Base-by-base conservation (phyloP, 2,888 invertebrate species). In the Tuberolachnus salignus region DNA sequence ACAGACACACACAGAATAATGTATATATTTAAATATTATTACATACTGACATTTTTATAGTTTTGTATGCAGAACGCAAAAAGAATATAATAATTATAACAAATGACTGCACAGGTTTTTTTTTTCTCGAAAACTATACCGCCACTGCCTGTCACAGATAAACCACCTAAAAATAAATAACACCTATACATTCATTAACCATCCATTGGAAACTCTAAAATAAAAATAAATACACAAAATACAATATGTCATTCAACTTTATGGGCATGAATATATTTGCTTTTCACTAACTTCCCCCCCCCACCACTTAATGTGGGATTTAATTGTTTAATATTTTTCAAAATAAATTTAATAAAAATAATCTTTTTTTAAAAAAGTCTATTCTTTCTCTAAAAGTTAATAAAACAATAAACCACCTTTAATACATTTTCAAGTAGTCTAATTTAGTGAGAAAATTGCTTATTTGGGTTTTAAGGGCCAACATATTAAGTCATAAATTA, bases 381-480 rank as follows among this genome's bases (percentile, higher is more conserved):
- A 34, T 34, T 34, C 3, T 34, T 34, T 34, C 34, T 34, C n/a
- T 34, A 34, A 34, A 34, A 34, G 34, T 10, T 51, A 16, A n/a
- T n/a, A n/a, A 1, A 61, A 61, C 72, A 73, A 73, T 73, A 73
- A 73, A 63, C 72, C 72, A 73, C 51, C 61, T 51, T 21, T 11
- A 44, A 72, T 34, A 0, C 11, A 71, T 10, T 1, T 55, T 44
- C 16, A 21, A 23, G 10, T 34, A n/a, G 9, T 26, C 26, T 26
- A 66, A 10, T 9, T 23, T 10, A 23, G 16, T 46, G 10, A 4
- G 6, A 2, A n/a, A 66, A 66, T 23, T 3, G 4, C 8, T 21
- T 14, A 55, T 34, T 34, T 34, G 34, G n/a, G 6, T 34, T 6
- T 34, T 6, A 3, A 34, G 34, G 3, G 34, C 6, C 16, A 21